Base-by-base conservation (phyloP, 2,113 vertebrate genomes). In the Terrapene triunguis region DNA sequence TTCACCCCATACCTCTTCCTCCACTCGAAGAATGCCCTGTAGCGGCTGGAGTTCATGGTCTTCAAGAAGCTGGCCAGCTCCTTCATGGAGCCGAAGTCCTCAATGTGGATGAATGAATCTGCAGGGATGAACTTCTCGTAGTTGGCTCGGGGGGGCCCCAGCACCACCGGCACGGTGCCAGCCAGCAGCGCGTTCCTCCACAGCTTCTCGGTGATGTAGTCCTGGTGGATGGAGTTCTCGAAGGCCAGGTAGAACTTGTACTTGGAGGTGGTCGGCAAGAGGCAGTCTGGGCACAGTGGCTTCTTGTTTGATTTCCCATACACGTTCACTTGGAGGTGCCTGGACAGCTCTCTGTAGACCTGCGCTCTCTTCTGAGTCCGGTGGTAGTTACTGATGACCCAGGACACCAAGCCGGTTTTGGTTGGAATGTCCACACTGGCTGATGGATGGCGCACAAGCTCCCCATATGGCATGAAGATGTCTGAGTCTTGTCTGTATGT, bases 191-290 rank as follows among this genome's bases (percentile, higher is more conserved):
- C 97, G 0, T 99, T 99, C 57, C 97, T 96, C 99, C 99, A 99
- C 48, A 99, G 98, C 96, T 99, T 99, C 96, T 99, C 99, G 0
- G 99, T 99, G 97, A 99, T 99, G 79, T 99, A 99, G 96, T 99
- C 99, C 10, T 82, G 98, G 95, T 98, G 96, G 55, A 98, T 47
- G 0, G 99, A 98, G 96, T 99, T 99, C 97, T 99, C 99, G 0
- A 99, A 99, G n/a, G 99, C 98, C 82, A 99, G 98, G 88, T 99
- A 99, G 96, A 99, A 99, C 96, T 98, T 99, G 95, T 99, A 99
- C 5, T 5, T 98, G 53, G 99, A 99, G 29, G 99, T 97, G 0
- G 98, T 98, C 29, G 98, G 97, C 78, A 99, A 91, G 59, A 99
- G 98, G 9, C 95, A 98, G 11, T 27, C 3, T 0, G 96, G 51